A percentile compares a stretch with the other conserved stretches of the same genome.
Evolutionary conservation across 2,888 invertebrate genomes (phyloP).

Genomic region (Conomelus anceps): DNA sequence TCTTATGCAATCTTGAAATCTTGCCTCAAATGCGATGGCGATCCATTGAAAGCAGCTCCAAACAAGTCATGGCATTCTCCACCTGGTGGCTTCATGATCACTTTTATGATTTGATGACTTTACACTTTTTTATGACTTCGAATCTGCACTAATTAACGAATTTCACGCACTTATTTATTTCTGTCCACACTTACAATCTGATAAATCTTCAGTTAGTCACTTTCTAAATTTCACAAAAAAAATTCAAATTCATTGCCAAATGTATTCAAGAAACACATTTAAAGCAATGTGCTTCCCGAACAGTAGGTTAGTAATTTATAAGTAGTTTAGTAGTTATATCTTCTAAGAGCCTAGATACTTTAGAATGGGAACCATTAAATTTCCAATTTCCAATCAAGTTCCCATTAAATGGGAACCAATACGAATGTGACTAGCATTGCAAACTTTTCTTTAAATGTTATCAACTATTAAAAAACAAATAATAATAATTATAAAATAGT

Average conservation of each 20-base stretch:
- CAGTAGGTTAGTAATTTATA: not conserved
- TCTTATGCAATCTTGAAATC: not conserved
- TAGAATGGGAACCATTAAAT: no score
- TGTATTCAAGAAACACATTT: not conserved
- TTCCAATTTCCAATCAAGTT: no score
- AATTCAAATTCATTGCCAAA: not conserved
- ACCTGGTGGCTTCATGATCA: constrained; percentile 39
- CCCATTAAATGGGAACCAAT: no score
- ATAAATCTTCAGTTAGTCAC: no score
- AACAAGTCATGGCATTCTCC: constrained; percentile 39
- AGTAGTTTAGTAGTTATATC: not conserved
- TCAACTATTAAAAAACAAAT: no score
- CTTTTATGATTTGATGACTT: no score
- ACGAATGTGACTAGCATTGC: no score
- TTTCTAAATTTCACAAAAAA: not conserved
- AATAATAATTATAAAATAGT: no score
- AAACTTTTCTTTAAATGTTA: no score
- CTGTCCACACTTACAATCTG: not conserved
- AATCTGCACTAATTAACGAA: not conserved
- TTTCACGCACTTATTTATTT: not conserved
- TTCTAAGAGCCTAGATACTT: no score
- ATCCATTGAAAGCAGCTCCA: constrained; percentile 39
- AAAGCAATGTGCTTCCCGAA: not conserved
- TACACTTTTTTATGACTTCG: not conserved
- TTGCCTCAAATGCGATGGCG: constrained; percentile 41